phyloP scores from a whole-genome alignment of 1,140 invertebrate genomes.

The Lucilia cuprina region DNA sequence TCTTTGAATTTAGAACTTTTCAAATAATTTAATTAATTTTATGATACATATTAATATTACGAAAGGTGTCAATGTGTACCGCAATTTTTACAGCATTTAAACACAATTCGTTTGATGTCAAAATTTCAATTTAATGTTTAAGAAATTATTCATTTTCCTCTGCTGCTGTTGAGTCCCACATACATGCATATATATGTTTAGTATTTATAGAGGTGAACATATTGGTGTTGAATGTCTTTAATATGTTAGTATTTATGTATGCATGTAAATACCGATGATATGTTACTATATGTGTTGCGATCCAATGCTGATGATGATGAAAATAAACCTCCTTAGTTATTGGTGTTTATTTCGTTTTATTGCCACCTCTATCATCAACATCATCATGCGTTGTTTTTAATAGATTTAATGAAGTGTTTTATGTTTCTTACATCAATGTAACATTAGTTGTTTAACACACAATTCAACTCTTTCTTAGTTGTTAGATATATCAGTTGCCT shows the following conservation, averaged over 20 bases:
- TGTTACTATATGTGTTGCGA: not conserved
- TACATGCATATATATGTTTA: too few species aligned
- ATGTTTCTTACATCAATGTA: not conserved
- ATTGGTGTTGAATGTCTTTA: not conserved
- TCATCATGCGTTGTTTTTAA: not conserved
- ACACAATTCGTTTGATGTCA: not conserved
- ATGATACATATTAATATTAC: not conserved
- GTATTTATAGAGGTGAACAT: not conserved
- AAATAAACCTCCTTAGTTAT: not conserved
- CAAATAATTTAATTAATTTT: not conserved
- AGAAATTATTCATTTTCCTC: not conserved
- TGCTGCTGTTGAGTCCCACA: not conserved
- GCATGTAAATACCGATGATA: not conserved
- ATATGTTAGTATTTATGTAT: too few species aligned
- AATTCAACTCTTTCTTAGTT: not conserved
- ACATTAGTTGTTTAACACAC: not conserved
- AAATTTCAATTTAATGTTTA: not conserved
- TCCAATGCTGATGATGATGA: not conserved
- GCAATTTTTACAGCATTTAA: not conserved
- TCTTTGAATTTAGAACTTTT: not conserved
- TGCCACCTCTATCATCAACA: not conserved
- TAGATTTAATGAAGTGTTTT: slow-evolving; percentile 10
- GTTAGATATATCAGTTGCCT: too few species aligned
- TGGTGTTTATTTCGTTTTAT: not conserved
- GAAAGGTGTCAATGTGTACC: not conserved